Evolutionary conservation across 2,888 invertebrate species (phyloP).

Genomic region (Caenorhabditis sinica): DNA sequence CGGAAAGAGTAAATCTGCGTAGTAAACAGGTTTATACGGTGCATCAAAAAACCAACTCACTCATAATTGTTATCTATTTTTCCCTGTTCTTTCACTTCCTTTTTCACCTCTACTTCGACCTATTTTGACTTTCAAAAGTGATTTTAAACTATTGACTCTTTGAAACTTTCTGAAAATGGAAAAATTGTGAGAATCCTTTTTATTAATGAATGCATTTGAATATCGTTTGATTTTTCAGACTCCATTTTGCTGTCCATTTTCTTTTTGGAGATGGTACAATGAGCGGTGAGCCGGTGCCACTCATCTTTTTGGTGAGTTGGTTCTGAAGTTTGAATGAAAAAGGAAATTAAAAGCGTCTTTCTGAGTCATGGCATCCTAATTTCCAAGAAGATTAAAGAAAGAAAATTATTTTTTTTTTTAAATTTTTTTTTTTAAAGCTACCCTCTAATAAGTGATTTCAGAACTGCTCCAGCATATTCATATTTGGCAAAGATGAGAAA

Average conservation of each 20-base stretch:
- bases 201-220: not conserved
- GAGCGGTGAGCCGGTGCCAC: conserved; percentile 57
- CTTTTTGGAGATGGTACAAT: conserved; percentile 67
- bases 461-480: conserved; percentile 67
- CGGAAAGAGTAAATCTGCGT: conserved; percentile 15
- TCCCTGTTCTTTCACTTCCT: not conserved
- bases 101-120: not conserved
- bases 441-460: conserved; percentile 5
- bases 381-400: no score
- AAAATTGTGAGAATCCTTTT: conserved; percentile 10
- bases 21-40: conserved; percentile 40
- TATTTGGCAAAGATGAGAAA: conserved; percentile 66
- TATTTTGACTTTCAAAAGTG: conserved; percentile 3
- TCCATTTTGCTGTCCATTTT: conserved; percentile 53
- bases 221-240: conserved; percentile 26
- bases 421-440: no score
- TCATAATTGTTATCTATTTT: conserved; percentile 36
- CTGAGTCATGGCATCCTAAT: no score
- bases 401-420: no score
- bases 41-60: conserved; percentile 26
- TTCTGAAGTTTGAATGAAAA: not conserved
- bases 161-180: conserved; percentile 12
- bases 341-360: no score
- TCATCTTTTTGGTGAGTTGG: conserved; percentile 58
- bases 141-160: not conserved